Evolutionary conservation across 53 echinoderm and acorn worm genomes (phyloP).

Genomic region (Luidia sarsii): DNA sequence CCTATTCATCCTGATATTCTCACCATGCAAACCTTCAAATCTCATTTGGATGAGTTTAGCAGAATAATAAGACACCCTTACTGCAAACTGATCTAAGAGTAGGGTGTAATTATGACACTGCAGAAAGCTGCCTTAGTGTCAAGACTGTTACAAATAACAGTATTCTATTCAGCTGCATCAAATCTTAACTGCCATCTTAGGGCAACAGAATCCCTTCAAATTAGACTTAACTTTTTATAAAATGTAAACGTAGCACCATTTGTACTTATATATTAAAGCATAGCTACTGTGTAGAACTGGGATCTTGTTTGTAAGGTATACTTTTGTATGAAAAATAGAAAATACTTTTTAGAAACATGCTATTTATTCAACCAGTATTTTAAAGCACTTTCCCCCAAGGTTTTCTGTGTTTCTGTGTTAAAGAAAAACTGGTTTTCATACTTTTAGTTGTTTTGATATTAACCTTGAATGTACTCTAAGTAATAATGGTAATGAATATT

Average conservation of each 20-base stretch:
- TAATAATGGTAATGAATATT: neutral
- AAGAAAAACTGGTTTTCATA: neutral
- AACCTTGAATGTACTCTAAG: neutral
- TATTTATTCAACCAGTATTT: conserved; percentile 45
- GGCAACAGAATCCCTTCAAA: too few relatives aligned
- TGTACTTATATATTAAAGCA: neutral
- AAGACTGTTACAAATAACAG: too few relatives aligned
- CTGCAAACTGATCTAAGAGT: too few relatives aligned
- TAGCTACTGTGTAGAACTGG: conserved; percentile 12
- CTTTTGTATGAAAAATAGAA: conserved; percentile 41
- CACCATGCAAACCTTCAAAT: too few relatives aligned
- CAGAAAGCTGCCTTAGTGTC: too few relatives aligned
- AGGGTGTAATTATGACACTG: too few relatives aligned
- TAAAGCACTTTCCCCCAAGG: neutral
- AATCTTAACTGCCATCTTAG: too few relatives aligned
- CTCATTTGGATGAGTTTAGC: too few relatives aligned
- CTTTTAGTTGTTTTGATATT: neutral
- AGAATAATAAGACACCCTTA: too few relatives aligned
- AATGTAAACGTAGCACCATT: conserved; percentile 1
- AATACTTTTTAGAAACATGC: conserved; percentile 31
- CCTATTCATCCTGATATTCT: too few relatives aligned
- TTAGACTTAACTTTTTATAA: too few relatives aligned
- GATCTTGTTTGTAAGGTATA: conserved; percentile 24
- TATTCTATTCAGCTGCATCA: too few relatives aligned
- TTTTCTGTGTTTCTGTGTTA: neutral